phyloP scores from a whole-genome alignment of 2,888 invertebrate genomes.

The Polymixis flavicincta region DNA sequence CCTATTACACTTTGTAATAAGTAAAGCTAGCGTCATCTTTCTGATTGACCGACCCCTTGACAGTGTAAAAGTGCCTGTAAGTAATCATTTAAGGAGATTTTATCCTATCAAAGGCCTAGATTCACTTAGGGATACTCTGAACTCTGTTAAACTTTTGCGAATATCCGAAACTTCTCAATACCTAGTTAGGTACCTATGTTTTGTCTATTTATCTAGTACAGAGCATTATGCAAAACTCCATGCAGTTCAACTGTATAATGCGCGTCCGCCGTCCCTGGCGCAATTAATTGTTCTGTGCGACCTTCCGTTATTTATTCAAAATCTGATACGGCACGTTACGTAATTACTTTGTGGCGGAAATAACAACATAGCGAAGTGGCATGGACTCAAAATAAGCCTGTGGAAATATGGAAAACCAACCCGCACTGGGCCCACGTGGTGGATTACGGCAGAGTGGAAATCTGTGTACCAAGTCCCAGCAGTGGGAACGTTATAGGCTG shows the following conservation, averaged over 20 bases:
- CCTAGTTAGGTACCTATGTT: neutral
- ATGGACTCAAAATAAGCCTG: slow-evolving; percentile 4
- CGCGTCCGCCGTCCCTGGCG: slow-evolving; percentile 67
- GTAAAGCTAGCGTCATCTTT: too few relatives aligned
- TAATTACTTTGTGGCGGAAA: slow-evolving; percentile 27
- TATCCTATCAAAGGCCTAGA: neutral
- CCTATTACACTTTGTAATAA: too few relatives aligned
- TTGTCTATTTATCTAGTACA: slow-evolving; percentile 45
- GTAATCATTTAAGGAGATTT: neutral
- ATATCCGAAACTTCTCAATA: slow-evolving; percentile 2
- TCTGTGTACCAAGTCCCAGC: neutral
- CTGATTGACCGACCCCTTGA: too few relatives aligned
- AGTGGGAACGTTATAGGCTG: neutral
- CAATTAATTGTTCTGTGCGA: slow-evolving; percentile 40
- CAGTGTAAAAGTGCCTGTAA: too few relatives aligned
- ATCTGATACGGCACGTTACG: slow-evolving; percentile 45
- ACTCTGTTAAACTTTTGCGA: slow-evolving; percentile 1
- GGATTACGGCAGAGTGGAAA: too few relatives aligned
- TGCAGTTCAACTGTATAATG: slow-evolving; percentile 58
- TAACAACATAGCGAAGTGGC: neutral
- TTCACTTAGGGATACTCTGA: neutral
- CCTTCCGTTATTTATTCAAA: slow-evolving; percentile 48
- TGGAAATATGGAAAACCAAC: neutral
- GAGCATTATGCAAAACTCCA: slow-evolving; percentile 31
- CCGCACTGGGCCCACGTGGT: neutral